Percentiles rank a stretch among this genome's conserved stretches.
Evolutionary conservation across 2,888 invertebrate genomes (phyloP).

Genomic region (Drymonia ruficornis): DNA sequence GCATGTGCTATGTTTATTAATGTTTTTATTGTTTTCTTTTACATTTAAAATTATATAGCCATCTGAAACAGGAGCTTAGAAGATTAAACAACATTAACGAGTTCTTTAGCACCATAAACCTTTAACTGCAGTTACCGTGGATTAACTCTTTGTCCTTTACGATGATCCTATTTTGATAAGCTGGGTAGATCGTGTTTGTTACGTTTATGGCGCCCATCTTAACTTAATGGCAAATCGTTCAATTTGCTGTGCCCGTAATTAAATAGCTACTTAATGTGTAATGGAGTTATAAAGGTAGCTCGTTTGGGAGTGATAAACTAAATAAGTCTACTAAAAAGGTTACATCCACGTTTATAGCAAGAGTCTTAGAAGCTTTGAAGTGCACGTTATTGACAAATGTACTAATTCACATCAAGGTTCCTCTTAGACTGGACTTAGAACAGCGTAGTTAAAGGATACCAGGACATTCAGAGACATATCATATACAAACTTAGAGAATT

Average conservation of each 20-base stretch:
- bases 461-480: no score
- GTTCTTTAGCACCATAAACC: slow-evolving; percentile 23
- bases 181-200: slow-evolving; percentile 18
- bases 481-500: no score
- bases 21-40: neutral
- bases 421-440: no score
- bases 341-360: no score
- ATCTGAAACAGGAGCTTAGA: slow-evolving; percentile 12
- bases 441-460: no score
- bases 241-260: slow-evolving; percentile 6
- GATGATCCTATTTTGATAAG: slow-evolving; percentile 27
- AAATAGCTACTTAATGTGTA: neutral
- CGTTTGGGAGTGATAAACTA: neutral
- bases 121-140: slow-evolving; percentile 16
- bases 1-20: no score
- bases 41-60: slow-evolving; percentile 8
- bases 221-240: slow-evolving; percentile 7
- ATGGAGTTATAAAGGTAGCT: neutral
- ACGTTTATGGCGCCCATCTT: neutral
- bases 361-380: no score
- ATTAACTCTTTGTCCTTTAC: slow-evolving; percentile 26
- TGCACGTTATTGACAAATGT: no score
- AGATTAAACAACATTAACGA: slow-evolving; percentile 32
- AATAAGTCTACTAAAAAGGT: neutral
- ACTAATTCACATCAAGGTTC: neutral